Evolutionary conservation across 2,113 vertebrate genomes (phyloP), one percentile per base, ranked within the genome.

Genomic region (Xenus cinereus): DNA sequence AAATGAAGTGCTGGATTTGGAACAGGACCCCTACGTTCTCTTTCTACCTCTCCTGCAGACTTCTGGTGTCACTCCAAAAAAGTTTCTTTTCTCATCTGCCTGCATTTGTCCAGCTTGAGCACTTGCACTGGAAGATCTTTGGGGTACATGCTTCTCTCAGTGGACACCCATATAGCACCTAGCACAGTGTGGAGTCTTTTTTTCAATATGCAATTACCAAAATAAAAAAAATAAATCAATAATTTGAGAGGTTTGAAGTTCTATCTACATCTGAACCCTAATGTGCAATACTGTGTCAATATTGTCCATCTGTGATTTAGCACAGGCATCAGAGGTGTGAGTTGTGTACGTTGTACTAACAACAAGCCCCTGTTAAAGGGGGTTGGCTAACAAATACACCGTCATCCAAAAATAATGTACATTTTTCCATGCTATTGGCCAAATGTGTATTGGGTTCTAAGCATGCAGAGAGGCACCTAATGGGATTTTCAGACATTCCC

Each of bases 271-370:
- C 59, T 56, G 67, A 73, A 53, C 66, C 18, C 12, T 11, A 7
- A 4, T 0, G 2, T n/a, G 26, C 26, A 37, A 3, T 28, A 35
- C 14, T 28, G 43, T 10, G 18, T 66, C 35, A 7, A 5, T n/a
- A 17, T n/a, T 41, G 37, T 41, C 28, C 54, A 9, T 7, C 32
- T 35, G 19, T 60, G 59, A 48, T 20, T 43, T 50, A 45, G 27
- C 26, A 12, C 32, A 32, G 39, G 9, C 45, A 28, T 30, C 21
- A n/a, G n/a, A 20, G 15, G 10, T 53, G 17, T 56, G 39, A 59
- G 50, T 2, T 54, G 39, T 24, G 4, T 20, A 17, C 8, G 1
- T 5, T 26, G 19, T 26, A 14, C 41, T 30, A n/a, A 53, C 12
- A 39, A 11, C 22, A 60, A 81, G 27, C 22, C 45, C n/a, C 24